Base-by-base conservation (phyloP, 1,140 invertebrate genomes). In the Gonioctena quinquepunctata region DNA sequence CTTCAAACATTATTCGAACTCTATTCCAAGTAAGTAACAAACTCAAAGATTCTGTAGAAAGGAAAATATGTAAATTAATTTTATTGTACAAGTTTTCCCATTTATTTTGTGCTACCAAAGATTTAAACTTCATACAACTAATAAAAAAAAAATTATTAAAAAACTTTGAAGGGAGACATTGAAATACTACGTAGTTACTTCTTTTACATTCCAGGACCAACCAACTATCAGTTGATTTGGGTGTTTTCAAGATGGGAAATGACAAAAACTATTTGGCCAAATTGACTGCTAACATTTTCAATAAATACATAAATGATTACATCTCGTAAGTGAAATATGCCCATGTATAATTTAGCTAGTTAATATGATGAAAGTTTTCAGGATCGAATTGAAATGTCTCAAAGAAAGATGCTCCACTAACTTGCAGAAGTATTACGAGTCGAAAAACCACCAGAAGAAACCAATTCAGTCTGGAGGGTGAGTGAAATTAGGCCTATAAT, bases 381-480 rank as follows among this genome's bases (percentile, higher is more conserved):
- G 89, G 66, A 84, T 90, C 50, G 95, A 97, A 86, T 87, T 89
- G 1, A 90, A 90, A 77, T 93, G 89, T 76, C 83, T 97, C 3
- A 89, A 90, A 74, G 90, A 94, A 59, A 91, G 92, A 78, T 94
- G 89, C 72, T 84, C 90, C 2, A 82, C 85, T 2, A 89, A 94
- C 64, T 85, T 99, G 21, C 90, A 93, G 52, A 88, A 90, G 48
- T 99, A 96, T 82, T 99, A 99, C 83, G 92, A 95, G 60, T 92
- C 91, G 4, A 96, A 97, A 82, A 94, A 95, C 79, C 97, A 99
- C 83, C 93, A 96, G 74, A 99, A 99, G 82, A 96, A 95, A 79
- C 93, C 93, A 76, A 90, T 87, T 25, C 86, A 88, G 69, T 85
- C 85, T 63, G 86, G 87, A 69, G 87, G 87, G 87, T 88, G 73